Conservation (phyloP, 2,797 vertebrate genomes). For the Podarcis lilfordi region DNA sequence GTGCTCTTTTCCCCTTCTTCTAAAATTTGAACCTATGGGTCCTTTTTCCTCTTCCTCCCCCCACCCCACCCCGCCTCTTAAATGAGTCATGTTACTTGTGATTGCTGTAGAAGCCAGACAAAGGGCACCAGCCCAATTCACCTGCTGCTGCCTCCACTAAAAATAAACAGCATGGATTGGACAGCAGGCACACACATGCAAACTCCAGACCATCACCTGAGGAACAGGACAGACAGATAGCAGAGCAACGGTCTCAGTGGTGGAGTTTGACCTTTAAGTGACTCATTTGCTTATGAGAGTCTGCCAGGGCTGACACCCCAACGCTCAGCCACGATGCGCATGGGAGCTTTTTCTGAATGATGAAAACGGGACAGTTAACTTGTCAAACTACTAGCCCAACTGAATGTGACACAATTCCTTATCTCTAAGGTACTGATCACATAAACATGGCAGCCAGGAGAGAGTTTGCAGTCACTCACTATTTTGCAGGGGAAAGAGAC, state of each 20-base stretch:
- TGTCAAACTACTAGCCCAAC: neutral
- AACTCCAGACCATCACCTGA: neutral
- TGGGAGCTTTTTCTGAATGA: neutral
- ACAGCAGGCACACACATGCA: neutral
- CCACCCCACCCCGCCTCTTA: neutral
- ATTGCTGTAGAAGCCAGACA: neutral
- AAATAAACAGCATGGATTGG: slow-evolving; percentile 28
- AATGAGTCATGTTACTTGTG: slow-evolving; percentile 29
- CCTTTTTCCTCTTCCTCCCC: neutral
- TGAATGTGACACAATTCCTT: neutral
- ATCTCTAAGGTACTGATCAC: neutral
- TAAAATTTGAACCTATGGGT: slow-evolving; percentile 29
- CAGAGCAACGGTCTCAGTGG: too few species aligned
- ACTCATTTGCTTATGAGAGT: neutral
- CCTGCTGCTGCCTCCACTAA: slow-evolving; percentile 44
- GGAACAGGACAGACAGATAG: neutral
- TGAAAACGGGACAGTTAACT: neutral
- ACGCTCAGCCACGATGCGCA: fast-evolving
- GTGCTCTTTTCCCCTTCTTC: neutral
- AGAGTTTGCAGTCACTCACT: too few species aligned
- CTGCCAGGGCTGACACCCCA: neutral
- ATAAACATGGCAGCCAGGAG: neutral
- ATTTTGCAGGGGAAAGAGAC: neutral
- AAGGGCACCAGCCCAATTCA: slow-evolving; percentile 44
- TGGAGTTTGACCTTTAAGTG: neutral